Conservation (phyloP, 1,140 invertebrate genomes). For the Bilobella aurantiaca region DNA sequence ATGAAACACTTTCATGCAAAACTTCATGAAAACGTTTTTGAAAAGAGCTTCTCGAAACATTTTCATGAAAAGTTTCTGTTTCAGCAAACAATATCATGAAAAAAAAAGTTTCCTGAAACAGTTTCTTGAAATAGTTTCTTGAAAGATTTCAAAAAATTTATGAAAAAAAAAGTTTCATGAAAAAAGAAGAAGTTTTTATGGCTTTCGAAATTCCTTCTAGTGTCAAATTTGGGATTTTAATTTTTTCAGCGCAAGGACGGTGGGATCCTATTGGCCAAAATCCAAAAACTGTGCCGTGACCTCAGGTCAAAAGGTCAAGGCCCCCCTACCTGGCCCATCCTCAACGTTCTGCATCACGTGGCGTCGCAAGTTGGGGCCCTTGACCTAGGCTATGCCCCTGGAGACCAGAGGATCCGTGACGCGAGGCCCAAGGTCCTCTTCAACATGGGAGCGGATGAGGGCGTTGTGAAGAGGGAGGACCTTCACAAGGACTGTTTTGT, state of each 20-base stretch:
- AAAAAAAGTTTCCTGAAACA: too few species aligned
- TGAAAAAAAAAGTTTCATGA: slow-evolving; percentile 33
- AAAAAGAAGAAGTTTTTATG: too few species aligned
- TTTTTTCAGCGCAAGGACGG: slow-evolving; percentile 54
- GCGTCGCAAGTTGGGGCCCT: slow-evolving; percentile 89
- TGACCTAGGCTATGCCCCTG: slow-evolving; percentile 84
- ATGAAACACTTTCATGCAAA: too few species aligned
- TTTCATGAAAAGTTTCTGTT: too few species aligned
- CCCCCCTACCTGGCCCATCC: slow-evolving; percentile 57
- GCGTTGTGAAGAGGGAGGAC: slow-evolving; percentile 61
- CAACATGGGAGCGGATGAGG: slow-evolving; percentile 85
- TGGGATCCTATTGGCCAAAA: slow-evolving; percentile 59
- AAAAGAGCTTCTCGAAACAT: too few species aligned
- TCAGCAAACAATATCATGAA: too few species aligned
- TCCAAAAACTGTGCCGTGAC: slow-evolving; percentile 53
- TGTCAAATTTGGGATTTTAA: neutral
- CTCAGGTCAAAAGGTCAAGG: slow-evolving; percentile 42
- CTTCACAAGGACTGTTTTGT: slow-evolving; percentile 73
- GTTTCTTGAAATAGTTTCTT: too few species aligned
- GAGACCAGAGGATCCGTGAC: slow-evolving; percentile 57
- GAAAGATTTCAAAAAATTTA: too few species aligned
- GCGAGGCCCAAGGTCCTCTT: slow-evolving; percentile 70
- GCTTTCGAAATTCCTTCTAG: neutral
- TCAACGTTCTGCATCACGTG: slow-evolving; percentile 84
- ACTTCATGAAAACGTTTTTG: too few species aligned